Conservation (phyloP, 2,888 invertebrate genomes). For the Cryptus armator region DNA sequence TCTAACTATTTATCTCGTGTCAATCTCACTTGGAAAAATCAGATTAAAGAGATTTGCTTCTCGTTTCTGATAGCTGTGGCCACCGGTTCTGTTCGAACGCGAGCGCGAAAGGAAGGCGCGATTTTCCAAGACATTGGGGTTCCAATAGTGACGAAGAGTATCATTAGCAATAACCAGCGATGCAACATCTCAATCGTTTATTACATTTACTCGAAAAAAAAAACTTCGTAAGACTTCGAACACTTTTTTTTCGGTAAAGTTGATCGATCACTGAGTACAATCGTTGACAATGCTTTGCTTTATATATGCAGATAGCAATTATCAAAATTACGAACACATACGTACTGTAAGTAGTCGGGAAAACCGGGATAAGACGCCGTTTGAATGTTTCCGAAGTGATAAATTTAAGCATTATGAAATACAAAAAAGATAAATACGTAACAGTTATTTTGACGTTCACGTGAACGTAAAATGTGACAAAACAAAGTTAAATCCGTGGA, state of each 20-base stretch:
- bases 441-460: too few relatives aligned
- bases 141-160: constrained; percentile 42
- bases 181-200: constrained; percentile 19
- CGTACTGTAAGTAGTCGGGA: too few relatives aligned
- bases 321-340: neutral
- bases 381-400: too few relatives aligned
- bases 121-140: constrained; percentile 62
- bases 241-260: neutral
- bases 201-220: neutral
- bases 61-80: neutral
- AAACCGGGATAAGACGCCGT: too few relatives aligned
- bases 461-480: too few relatives aligned
- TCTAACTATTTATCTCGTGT: neutral
- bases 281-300: constrained; percentile 14
- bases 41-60: constrained; percentile 66
- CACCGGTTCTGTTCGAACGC: too few relatives aligned
- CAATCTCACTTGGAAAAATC: constrained; percentile 78
- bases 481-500: constrained; percentile 10
- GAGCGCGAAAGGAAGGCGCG: neutral
- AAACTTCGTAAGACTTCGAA: too few relatives aligned
- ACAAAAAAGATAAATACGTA: too few relatives aligned
- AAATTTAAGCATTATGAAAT: too few relatives aligned
- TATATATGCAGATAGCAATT: neutral
- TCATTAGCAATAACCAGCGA: constrained; percentile 11
- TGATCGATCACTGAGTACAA: constrained; percentile 6